Evolutionary conservation across 2,888 invertebrate species (phyloP).

Genomic region (Odontomyia ornata): DNA sequence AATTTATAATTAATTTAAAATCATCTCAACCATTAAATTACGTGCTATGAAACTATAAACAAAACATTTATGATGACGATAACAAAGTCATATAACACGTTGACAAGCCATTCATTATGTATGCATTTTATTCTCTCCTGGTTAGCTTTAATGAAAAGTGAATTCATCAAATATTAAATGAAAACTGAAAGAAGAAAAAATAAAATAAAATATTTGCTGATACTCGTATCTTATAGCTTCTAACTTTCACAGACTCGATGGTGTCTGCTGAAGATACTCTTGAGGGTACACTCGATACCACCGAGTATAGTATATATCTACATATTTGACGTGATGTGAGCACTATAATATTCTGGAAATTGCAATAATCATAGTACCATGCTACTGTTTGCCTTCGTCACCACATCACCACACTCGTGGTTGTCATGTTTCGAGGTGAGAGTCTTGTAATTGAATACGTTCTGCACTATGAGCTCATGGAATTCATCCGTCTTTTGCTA

Average conservation of each 20-base stretch:
- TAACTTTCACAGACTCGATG: neutral
- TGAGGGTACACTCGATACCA: too few relatives aligned
- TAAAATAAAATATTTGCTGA: neutral
- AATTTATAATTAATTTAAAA: too few relatives aligned
- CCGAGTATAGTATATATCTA: too few relatives aligned
- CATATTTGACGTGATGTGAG: neutral
- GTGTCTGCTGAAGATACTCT: constrained; percentile 3
- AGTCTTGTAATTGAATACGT: constrained; percentile 13
- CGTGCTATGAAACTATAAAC: neutral
- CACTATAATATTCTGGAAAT: neutral
- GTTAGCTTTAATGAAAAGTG: neutral
- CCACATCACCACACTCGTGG: neutral
- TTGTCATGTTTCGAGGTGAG: constrained; percentile 10
- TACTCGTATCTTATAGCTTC: neutral
- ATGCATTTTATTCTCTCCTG: neutral
- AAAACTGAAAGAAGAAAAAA: neutral
- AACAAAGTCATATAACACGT: neutral
- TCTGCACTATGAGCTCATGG: constrained; percentile 7
- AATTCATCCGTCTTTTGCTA: neutral
- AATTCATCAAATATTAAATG: neutral
- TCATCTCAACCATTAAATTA: neutral
- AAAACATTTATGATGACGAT: neutral
- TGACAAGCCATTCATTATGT: neutral
- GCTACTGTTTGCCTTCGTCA: too few relatives aligned
- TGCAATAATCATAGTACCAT: neutral